These are phyloP conservation scores for Passer domesticus DNA, from an alignment of 2,113 vertebrate genomes.

Conservation along the genomic window DNA sequence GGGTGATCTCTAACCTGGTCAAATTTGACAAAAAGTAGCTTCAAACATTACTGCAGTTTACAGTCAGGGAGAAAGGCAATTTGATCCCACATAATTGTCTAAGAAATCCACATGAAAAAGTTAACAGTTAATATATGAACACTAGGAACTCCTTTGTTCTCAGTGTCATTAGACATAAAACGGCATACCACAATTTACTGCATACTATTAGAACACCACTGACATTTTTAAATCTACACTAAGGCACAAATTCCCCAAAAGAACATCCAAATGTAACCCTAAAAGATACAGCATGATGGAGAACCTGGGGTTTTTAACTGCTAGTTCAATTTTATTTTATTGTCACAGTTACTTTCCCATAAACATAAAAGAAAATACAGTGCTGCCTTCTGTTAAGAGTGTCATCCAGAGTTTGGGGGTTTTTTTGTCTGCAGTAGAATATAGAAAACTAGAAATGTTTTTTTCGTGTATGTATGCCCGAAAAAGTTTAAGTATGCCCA, in stretches of 20 bases:
- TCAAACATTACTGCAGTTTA: not conserved
- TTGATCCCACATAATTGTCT: not conserved
- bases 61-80: not conserved
- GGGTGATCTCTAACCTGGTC: not conserved
- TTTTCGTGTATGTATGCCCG: not conserved
- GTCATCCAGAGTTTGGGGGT: not conserved
- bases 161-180: not conserved
- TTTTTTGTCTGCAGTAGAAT: not conserved
- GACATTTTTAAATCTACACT: not conserved
- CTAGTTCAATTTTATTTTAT: not conserved
- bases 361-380: not conserved
- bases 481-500: not conserved
- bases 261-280: not conserved
- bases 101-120: not conserved
- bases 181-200: not conserved
- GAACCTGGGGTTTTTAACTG: not conserved
- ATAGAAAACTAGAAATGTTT: not conserved
- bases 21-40: not conserved
- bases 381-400: not conserved
- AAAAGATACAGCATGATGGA: not conserved
- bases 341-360: not conserved
- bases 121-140: not conserved
- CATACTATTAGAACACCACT: not conserved
- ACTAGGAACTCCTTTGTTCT: not conserved
- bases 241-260: not conserved